phyloP scores from a whole-genome alignment of 2,888 invertebrate genomes.

The Drosophila siamana region DNA sequence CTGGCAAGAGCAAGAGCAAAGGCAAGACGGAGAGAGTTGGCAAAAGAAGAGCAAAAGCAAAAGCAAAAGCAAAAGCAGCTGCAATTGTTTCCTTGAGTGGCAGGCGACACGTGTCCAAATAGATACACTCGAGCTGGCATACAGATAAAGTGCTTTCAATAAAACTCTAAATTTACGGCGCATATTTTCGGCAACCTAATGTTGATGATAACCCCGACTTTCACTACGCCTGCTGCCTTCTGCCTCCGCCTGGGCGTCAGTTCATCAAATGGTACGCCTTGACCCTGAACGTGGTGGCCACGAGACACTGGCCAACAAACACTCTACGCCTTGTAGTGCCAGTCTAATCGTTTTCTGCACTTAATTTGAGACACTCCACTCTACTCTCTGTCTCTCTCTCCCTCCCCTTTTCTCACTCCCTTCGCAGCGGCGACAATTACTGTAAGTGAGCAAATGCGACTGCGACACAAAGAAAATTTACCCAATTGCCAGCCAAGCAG shows the following conservation, averaged over 20 bases:
- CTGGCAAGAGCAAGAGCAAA: too few species aligned
- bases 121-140: slow-evolving; percentile 43
- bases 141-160: slow-evolving; percentile 57
- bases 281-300: slow-evolving; percentile 57
- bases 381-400: slow-evolving; percentile 7
- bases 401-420: slow-evolving; percentile 25
- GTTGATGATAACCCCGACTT: slow-evolving; percentile 51
- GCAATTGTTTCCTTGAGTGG: slow-evolving; percentile 58
- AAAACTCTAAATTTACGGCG: slow-evolving; percentile 62
- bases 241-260: slow-evolving; percentile 20
- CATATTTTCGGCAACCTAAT: slow-evolving; percentile 69
- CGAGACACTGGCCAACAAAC: slow-evolving; percentile 6
- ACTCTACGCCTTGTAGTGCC: slow-evolving; percentile 6
- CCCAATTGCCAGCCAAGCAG: slow-evolving; percentile 22
- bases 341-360: slow-evolving; percentile 73
- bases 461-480: slow-evolving; percentile 37
- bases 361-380: slow-evolving; percentile 60
- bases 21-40: too few species aligned
- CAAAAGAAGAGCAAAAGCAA: slow-evolving; percentile 4
- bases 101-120: slow-evolving; percentile 67
- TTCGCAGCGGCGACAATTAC: slow-evolving; percentile 64
- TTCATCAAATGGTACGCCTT: slow-evolving; percentile 66
- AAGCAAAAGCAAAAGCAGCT: slow-evolving; percentile 26
- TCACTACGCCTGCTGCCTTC: neutral
- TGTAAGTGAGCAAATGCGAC: slow-evolving; percentile 70